Evolutionary conservation across 1,140 invertebrate species (phyloP).

Genomic region (Temnothorax nylanderi): DNA sequence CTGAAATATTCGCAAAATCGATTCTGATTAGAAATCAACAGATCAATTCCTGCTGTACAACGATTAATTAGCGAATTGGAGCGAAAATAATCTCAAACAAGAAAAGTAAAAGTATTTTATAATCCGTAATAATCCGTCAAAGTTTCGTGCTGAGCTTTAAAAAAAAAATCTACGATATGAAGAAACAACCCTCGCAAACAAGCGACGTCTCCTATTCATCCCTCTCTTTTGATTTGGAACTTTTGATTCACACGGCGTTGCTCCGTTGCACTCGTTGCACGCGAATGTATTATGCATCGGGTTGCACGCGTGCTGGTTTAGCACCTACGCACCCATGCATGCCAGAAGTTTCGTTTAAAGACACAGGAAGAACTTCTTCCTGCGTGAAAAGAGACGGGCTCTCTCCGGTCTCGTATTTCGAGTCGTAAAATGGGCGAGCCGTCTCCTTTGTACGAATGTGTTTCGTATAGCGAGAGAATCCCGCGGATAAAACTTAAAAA

Average conservation of each 20-base stretch:
- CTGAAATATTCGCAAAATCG: neutral
- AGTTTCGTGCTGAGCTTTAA: neutral
- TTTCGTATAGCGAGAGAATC: conserved; percentile 31
- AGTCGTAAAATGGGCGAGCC: conserved; percentile 1
- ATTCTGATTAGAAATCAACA: neutral
- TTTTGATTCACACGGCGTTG: conserved; percentile 16
- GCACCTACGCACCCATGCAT: conserved; percentile 48
- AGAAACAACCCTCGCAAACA: conserved; percentile 6
- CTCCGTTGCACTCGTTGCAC: conserved; percentile 45
- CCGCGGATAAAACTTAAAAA: conserved; percentile 5
- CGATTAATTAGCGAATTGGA: neutral
- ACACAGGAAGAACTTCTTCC: conserved; percentile 52
- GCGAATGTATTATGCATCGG: conserved; percentile 53
- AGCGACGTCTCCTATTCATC: neutral
- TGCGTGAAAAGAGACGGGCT: conserved; percentile 2
- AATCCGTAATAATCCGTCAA: neutral
- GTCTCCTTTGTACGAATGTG: conserved; percentile 13
- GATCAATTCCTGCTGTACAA: neutral
- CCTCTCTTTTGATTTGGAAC: conserved; percentile 18
- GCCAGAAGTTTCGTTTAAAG: conserved; percentile 37
- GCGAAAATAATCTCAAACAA: neutral
- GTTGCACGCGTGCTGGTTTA: conserved; percentile 19
- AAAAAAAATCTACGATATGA: neutral
- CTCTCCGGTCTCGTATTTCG: conserved; percentile 31
- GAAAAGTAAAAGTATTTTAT: neutral